A percentile compares a stretch with the other conserved stretches of the same genome.
Conservation (phyloP, 2,888 invertebrate genomes). For the Xanthorhoe designata region DNA sequence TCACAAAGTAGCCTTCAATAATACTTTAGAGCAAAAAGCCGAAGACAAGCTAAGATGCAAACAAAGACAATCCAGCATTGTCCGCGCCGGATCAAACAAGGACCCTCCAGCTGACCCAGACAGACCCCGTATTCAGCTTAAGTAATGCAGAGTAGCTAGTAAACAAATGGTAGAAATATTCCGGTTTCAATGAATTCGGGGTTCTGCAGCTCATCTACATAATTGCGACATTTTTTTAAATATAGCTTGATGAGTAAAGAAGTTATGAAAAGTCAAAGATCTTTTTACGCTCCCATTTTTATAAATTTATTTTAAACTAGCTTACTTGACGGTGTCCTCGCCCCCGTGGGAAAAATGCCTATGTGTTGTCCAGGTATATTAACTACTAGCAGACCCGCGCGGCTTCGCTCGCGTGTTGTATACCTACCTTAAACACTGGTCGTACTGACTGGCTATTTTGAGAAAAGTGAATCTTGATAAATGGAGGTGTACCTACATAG, state of each 20-base stretch:
- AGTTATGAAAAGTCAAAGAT: too few relatives aligned
- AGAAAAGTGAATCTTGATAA: too few relatives aligned
- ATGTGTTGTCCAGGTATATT: too few relatives aligned
- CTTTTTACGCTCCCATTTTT: too few relatives aligned
- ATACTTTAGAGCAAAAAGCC: conserved; percentile 14
- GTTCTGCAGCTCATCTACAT: conserved; percentile 42
- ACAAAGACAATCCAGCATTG: conserved; percentile 26
- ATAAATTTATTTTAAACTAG: too few relatives aligned
- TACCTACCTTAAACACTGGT: too few relatives aligned
- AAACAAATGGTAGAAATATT: conserved; percentile 44
- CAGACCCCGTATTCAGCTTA: conserved; percentile 20
- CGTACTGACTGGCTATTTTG: too few relatives aligned
- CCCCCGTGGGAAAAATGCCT: too few relatives aligned
- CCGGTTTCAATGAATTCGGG: conserved; percentile 32
- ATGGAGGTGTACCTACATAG: too few relatives aligned
- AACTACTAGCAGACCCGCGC: too few relatives aligned
- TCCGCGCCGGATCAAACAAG: conserved; percentile 14
- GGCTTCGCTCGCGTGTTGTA: too few relatives aligned
- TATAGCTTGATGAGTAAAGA: conserved; percentile 1
- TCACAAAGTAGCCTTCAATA: not conserved
- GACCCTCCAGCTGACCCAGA: conserved; percentile 26
- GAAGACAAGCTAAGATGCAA: conserved; percentile 26
- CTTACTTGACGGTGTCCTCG: too few relatives aligned
- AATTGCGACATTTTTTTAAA: conserved; percentile 37
- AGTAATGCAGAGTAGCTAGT: conserved; percentile 30